Evolutionary conservation across 2,888 invertebrate genomes (phyloP), one percentile per base, ranked within the genome.

Genomic region (Eupithecia centaureata): DNA sequence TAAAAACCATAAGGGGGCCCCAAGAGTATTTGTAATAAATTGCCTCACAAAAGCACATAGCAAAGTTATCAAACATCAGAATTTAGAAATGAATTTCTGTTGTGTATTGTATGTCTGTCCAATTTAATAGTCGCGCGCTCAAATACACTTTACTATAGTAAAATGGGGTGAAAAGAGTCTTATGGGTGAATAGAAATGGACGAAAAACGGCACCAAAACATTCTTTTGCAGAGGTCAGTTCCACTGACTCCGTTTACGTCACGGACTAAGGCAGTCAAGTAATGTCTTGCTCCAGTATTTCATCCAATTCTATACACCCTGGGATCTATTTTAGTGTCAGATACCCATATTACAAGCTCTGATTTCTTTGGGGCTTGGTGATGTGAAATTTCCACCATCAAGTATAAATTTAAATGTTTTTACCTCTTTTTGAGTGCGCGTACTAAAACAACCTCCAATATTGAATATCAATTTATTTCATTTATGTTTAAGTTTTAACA

Each of bases 381-480:
- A 27, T 18, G 30, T 32, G 18, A n/a, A 30, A 18, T 32, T 1
- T 28, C 7, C 15, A 51, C 10, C 12, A 38, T n/a, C 1, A n/a
- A 38, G 38, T n/a, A 15, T 38, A 38, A 15, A 38, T 38, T 10
- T 8, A 32, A 30, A 33, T 35, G 33, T 13, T 33, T 33, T 33
- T 42, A 42, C 18, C 22, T 22, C 47, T 5, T 56, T 18, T 61
- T 62, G 63, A 57, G 18, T 61, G 70, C 66, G 66, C 58, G 66
- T 52, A 35, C 15, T 56, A 35, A 38, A 61, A 38, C 27, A 38
- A 57, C 61, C 65, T 64, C 63, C 57, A 58, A 61, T 54, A 60
- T 58, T 58, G 61, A 68, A 65, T 73, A 66, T 68, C 60, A 63
- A 66, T 67, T 56, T 61, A 52, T 63, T 69, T 65, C 25, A 54